Evolutionary conservation across 2,888 invertebrate genomes (phyloP), one percentile per base, ranked within the genome.

Genomic region (Phania funesta): DNA sequence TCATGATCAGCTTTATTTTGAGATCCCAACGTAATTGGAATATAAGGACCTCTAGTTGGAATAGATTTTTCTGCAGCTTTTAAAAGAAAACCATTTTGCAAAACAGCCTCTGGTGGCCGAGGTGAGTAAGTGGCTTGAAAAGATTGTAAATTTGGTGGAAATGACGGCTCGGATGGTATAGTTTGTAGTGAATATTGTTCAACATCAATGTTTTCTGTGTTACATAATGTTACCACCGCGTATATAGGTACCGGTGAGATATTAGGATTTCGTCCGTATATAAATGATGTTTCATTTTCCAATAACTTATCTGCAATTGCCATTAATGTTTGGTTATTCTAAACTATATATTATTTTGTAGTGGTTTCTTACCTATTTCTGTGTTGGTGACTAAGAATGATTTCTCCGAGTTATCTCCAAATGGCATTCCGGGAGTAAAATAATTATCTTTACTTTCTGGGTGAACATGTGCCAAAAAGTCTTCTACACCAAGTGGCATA

Each of bases 401-500:
- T 64, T 90, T 89, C 71, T 92, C 89, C 0, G 92, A 92, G 56
- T 86, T 87, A 22, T 90, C 90, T 7, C 88, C 87, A 3, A 90
- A 84, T 2, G 88, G 86, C 77, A 89, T 86, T 24, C 87, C 88
- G 0, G 88, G 87, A 0, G 86, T 87, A 73, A 87, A 86, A 20
- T 80, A 68, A 64, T 86, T 87, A 11, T 86, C 85, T 67, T 89
- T 90, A 71, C 88, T 89, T 86, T 90, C 90, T 5, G 90, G 90
- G 85, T 91, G 91, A 4, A 94, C 93, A 87, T 94, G 91, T 76
- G 92, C 90, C 64, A 94, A 89, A 88, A 94, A 94, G 83, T 93
- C 92, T 56, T 93, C 92, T 1, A 94, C 94, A 68, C 92, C 92
- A 70, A 92, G 90, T 0, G 94, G 94, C 90, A 93, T 91, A 87